Conservation (phyloP, 1,140 invertebrate species). For the Portunus trituberculatus region DNA sequence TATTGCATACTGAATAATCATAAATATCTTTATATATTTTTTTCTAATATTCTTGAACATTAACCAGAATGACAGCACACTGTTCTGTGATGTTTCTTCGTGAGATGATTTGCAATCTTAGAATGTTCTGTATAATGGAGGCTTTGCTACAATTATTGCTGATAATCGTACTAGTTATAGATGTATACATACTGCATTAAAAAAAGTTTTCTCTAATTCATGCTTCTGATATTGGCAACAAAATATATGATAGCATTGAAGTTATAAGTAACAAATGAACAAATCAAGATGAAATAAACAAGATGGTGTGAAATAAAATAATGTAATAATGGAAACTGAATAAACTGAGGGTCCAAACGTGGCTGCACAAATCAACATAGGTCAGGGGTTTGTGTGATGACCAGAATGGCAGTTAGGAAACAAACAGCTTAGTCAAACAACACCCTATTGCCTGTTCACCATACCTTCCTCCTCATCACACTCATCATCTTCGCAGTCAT, state of each 20-base stretch:
- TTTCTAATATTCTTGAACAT: too few relatives aligned
- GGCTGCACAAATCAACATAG: neutral
- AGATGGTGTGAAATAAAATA: neutral
- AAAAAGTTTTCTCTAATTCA: neutral
- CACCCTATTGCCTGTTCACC: slow-evolving; percentile 43
- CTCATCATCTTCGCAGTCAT: slow-evolving; percentile 60
- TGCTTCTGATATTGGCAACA: neutral
- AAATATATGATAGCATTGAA: neutral
- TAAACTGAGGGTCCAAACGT: neutral
- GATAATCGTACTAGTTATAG: too few relatives aligned
- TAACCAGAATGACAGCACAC: too few relatives aligned
- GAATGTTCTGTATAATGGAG: too few relatives aligned
- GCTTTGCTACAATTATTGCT: too few relatives aligned
- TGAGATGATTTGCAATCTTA: too few relatives aligned
- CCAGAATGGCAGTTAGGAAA: slow-evolving; percentile 33
- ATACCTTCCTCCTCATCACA: slow-evolving; percentile 69
- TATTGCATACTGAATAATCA: too few relatives aligned
- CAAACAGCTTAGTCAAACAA: slow-evolving; percentile 58
- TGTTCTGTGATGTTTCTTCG: too few relatives aligned
- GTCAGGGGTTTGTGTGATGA: neutral
- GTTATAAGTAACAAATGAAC: neutral
- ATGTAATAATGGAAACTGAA: neutral
- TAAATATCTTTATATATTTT: too few relatives aligned
- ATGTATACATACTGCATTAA: too few relatives aligned
- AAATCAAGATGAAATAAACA: neutral